Base-by-base conservation (phyloP, 2,113 vertebrate genomes). In the Colossoma macropomum region DNA sequence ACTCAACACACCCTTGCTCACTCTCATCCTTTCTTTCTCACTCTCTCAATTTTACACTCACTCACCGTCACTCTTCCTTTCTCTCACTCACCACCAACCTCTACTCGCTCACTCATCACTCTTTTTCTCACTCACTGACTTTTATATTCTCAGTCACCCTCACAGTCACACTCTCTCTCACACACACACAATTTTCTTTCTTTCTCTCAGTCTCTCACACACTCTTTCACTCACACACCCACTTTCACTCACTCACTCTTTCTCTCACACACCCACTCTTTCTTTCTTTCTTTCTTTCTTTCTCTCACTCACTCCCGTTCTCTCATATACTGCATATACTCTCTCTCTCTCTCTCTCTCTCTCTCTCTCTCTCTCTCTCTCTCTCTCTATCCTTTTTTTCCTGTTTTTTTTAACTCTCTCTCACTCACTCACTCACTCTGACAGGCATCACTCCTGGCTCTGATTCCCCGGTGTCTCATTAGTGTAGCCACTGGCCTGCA, bases 391-490 rank as follows among this genome's bases (percentile, higher is more conserved):
- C 84, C 60, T 52, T 54, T 69, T 25, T 17, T 59, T 16, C 28
- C n/a, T 80, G 79, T 68, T 89, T 72, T 69, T 74, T 75, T 41
- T 48, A 76, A 74, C 76, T 41, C 50, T 60, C 50, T 41, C 63
- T 32, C 45, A 63, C 27, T 30, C 70, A 60, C 28, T 66, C 62
- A 63, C 66, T 77, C 38, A 62, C 16, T 34, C 16, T 52, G 77
- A 62, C 56, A 70, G 38, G 27, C 30, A n/a, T 77, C 77, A 80
- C 54, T 77, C 38, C 52, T 34, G 54, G n/a, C 1, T 88, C 69
- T 78, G 34, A 32, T 59, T 90, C 90, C 91, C 89, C 65, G 5
- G 85, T 89, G 91, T 84, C 88, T 93, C 88, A 91, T 94, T 93
- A 93, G 90, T 72, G 87, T 73, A 70, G 85, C 73, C 79, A 84